Conservation (phyloP, 2,888 invertebrate species). For the Andricus quercusramuli region DNA sequence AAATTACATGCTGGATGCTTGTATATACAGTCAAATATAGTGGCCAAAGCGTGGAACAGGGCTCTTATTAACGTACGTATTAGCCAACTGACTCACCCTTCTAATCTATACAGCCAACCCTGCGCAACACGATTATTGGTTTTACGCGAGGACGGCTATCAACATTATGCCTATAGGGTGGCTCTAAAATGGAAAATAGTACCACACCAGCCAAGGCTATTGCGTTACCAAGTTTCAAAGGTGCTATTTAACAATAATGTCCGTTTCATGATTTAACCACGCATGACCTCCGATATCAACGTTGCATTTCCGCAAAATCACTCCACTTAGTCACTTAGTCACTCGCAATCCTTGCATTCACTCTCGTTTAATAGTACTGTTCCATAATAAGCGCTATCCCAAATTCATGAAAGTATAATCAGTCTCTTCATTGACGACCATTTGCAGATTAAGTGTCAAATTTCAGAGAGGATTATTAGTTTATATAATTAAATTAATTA, state of each 20-base stretch:
- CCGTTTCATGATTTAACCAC: slow-evolving; percentile 35
- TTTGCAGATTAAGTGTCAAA: background rate
- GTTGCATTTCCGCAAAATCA: slow-evolving; percentile 35
- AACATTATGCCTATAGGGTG: slow-evolving; percentile 69
- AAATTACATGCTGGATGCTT: slow-evolving; percentile 68
- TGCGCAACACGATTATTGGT: slow-evolving; percentile 73
- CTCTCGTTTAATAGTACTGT: slow-evolving; percentile 2
- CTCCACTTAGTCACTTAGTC: slow-evolving; percentile 17
- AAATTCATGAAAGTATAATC: background rate
- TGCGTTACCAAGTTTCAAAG: slow-evolving; percentile 37
- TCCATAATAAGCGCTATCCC: background rate
- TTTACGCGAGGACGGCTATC: slow-evolving; percentile 72
- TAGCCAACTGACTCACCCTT: slow-evolving; percentile 74
- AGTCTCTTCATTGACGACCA: background rate
- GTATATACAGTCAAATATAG: slow-evolving; percentile 57
- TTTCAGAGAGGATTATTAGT: background rate
- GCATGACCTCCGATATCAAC: slow-evolving; percentile 34
- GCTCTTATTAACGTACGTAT: slow-evolving; percentile 74
- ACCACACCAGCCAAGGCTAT: slow-evolving; percentile 36
- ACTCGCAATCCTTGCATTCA: slow-evolving; percentile 28
- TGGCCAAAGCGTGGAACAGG: slow-evolving; percentile 58
- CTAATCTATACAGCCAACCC: slow-evolving; percentile 71
- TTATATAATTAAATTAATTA: background rate
- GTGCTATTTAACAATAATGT: slow-evolving; percentile 39
- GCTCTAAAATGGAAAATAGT: slow-evolving; percentile 57